A percentile compares a stretch with the other conserved stretches of the same genome.
phyloP scores from a whole-genome alignment of 1,140 invertebrate genomes.

The Panonychus citri region DNA sequence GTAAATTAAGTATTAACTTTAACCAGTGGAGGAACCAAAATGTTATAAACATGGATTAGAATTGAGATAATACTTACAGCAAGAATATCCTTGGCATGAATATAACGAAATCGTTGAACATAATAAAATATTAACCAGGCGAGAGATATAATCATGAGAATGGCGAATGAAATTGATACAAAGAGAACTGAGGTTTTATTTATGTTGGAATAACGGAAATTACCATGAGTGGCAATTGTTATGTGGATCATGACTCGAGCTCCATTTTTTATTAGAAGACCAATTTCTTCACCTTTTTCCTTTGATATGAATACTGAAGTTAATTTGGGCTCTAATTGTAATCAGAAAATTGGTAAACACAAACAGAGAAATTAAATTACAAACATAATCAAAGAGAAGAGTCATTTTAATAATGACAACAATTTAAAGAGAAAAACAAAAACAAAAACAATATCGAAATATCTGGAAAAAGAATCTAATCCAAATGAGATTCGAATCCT shows the following conservation, averaged over 20 bases:
- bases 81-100: constrained; percentile 55
- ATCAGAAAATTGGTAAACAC: no score
- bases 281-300: constrained; percentile 44
- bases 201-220: constrained; percentile 31
- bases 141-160: constrained; percentile 74
- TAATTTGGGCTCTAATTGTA: constrained; percentile 21
- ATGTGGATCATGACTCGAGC: constrained; percentile 40
- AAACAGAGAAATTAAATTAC: no score
- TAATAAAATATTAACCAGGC: constrained; percentile 88
- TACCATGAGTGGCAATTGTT: constrained; percentile 32
- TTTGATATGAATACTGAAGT: constrained; percentile 50
- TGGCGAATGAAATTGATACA: constrained; percentile 79
- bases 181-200: constrained; percentile 67
- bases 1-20: no score
- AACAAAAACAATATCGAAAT: no score
- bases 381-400: no score
- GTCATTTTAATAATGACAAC: no score
- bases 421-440: no score
- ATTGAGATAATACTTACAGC: constrained; percentile 46
- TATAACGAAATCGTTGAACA: constrained; percentile 68
- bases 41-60: no score
- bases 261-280: constrained; percentile 37
- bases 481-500: no score
- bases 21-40: no score
- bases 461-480: no score